Evolutionary conservation across 2,113 vertebrate genomes (phyloP).

Genomic region (Anhinga anhinga): DNA sequence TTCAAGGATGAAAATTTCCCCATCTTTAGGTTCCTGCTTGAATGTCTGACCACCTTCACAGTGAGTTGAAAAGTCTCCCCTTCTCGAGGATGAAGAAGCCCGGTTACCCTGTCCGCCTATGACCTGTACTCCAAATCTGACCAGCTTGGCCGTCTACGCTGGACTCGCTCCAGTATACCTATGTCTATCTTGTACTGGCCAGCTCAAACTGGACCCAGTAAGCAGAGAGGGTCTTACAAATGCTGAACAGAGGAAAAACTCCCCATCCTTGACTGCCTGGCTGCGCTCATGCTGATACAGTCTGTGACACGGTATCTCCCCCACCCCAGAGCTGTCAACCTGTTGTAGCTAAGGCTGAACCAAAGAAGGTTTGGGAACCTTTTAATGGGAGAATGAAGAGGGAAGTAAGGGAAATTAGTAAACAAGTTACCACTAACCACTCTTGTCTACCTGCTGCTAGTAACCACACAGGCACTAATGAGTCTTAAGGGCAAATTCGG

Average conservation of each 20-base stretch:
- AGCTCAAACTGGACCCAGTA: background rate
- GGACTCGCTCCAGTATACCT: background rate
- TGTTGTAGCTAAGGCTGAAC: background rate
- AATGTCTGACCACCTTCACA: background rate
- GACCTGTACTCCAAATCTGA: background rate
- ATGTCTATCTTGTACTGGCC: background rate
- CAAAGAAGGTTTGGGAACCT: background rate
- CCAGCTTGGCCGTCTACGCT: background rate
- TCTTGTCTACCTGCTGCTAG: background rate
- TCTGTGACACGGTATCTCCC: too few relatives aligned
- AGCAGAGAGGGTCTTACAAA: background rate
- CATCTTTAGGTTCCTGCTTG: accelerated
- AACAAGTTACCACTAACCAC: background rate
- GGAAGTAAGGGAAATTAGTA: background rate
- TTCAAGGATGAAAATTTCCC: background rate
- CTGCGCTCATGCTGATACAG: accelerated
- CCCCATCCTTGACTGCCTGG: background rate
- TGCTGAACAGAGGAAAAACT: background rate
- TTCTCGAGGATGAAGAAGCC: background rate
- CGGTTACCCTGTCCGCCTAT: accelerated
- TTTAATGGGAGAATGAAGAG: background rate
- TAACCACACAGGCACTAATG: background rate
- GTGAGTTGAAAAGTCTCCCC: background rate
- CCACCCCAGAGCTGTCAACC: background rate
- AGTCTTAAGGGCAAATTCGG: background rate